A percentile compares a stretch with the other conserved stretches of the same genome.
Conservation (phyloP, 2,888 invertebrate genomes). For the Schrankia costaestrigalis region DNA sequence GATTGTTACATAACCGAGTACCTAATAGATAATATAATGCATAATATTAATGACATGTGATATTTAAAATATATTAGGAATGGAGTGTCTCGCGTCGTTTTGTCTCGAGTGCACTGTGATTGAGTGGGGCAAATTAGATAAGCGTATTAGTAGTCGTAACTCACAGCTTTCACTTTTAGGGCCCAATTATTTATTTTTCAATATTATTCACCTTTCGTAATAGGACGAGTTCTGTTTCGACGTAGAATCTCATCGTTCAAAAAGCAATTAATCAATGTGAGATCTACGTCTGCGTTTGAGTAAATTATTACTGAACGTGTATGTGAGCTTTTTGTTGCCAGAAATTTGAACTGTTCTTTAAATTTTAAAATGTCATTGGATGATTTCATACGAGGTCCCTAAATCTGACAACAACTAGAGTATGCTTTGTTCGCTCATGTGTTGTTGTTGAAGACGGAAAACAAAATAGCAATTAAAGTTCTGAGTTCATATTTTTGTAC, state of each 20-base stretch:
- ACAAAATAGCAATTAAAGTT: too few relatives aligned
- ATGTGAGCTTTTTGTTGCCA: neutral
- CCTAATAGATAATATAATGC: constrained; percentile 74
- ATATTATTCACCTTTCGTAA: constrained; percentile 31
- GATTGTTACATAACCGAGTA: constrained; percentile 61
- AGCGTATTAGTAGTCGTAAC: constrained; percentile 53
- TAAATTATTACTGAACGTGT: constrained; percentile 1
- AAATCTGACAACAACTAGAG: too few relatives aligned
- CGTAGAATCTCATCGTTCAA: constrained; percentile 10
- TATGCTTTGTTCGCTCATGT: too few relatives aligned
- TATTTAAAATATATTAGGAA: constrained; percentile 70
- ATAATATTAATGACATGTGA: constrained; percentile 73
- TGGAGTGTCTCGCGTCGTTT: constrained; percentile 50
- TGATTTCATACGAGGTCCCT: too few relatives aligned
- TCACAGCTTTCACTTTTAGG: constrained; percentile 67
- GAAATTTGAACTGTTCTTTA: constrained; percentile 14
- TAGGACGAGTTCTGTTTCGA: constrained; percentile 13
- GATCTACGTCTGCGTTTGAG: neutral
- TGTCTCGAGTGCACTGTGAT: constrained; percentile 51
- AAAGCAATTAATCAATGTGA: constrained; percentile 2
- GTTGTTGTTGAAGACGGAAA: too few relatives aligned
- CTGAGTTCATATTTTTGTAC: too few relatives aligned
- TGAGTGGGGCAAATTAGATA: constrained; percentile 73
- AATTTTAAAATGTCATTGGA: too few relatives aligned
- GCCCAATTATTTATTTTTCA: constrained; percentile 42